Evolutionary conservation across 35 echinoderm and acorn worm genomes (phyloP), one percentile per base, ranked within the genome.

Genomic region (Lytechinus variegatus): DNA sequence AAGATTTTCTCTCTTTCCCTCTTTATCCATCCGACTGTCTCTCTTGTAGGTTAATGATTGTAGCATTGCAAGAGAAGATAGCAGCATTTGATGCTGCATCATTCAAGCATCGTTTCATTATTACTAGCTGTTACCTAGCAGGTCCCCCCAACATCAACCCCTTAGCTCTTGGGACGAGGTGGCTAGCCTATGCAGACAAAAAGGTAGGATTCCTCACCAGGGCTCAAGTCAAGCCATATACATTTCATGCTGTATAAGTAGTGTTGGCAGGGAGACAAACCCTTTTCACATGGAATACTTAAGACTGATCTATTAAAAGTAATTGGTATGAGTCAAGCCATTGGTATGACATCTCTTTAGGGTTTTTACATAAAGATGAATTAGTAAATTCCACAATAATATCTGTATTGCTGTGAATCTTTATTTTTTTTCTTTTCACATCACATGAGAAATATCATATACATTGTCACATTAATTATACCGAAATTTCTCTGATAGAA

Each of bases 171-270:
- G 97, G 97, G 28, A 95, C 97, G 94, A 98, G 98, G 92, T 99
- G 98, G 98, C 94, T 99, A 53, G 98, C 98, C 0, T 99, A 99
- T 95, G 97, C 98, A 72, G 98, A 99, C 94, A 99, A 89, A 95
- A 99, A 99, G 95, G 98, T 97, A 93, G 55, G 92, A n/a, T 79
- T n/a, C n/a, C 66, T n/a, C n/a, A 24, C 8, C 66, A n/a, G 19
- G 66, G 14, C 1, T 95, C 52, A 27, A 10, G 28, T 5, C 33
- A 54, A 92, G 9, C 91, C 21, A 28, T 14, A 44, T 79, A 79
- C 66, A 16, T 79, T 79, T 79, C 4, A 5, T 79, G 66, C 14
- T 79, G n/a, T 4, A 79, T 79, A 79, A 79, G 66, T 24, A 79
- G 19, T 79, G 66, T 27, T 27, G 8, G 19, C 21, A 24, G 66